These are phyloP conservation scores for Boloria euphrosyne DNA, from an alignment of 2,888 invertebrate genomes.

Conservation along the genomic window DNA sequence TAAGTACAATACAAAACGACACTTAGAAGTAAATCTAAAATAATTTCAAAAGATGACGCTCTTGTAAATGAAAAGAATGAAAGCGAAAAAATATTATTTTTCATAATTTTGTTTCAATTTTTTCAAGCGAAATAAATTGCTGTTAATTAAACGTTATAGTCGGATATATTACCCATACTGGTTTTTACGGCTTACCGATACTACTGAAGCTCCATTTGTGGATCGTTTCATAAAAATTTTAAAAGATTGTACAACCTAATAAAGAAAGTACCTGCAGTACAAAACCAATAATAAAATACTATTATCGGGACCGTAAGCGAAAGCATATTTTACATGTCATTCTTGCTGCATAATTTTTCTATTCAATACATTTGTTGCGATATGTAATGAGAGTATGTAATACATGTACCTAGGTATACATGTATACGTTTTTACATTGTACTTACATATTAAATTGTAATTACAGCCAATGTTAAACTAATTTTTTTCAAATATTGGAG, in stretches of 20 bases:
- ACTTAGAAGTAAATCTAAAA: too few relatives aligned
- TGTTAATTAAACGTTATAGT: background rate
- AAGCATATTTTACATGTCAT: background rate
- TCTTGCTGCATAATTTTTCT: background rate
- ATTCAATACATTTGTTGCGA: background rate
- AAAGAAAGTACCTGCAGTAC: background rate
- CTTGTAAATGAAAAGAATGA: too few relatives aligned
- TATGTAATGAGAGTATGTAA: too few relatives aligned
- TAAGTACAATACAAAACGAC: too few relatives aligned
- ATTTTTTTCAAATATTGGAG: too few relatives aligned
- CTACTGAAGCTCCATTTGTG: background rate
- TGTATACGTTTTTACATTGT: too few relatives aligned
- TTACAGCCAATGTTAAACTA: too few relatives aligned
- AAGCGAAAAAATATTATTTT: background rate
- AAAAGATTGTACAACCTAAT: background rate
- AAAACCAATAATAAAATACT: conserved; percentile 16
- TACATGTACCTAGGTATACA: too few relatives aligned
- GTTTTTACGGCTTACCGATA: background rate
- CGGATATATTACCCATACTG: background rate
- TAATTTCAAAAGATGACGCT: too few relatives aligned
- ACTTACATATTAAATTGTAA: too few relatives aligned
- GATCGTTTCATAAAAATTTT: conserved; percentile 5
- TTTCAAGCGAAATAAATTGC: too few relatives aligned
- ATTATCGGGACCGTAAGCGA: conserved; percentile 1
- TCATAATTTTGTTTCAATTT: background rate